Percentiles rank a stretch among this genome's conserved stretches.
Evolutionary conservation across 2,113 vertebrate species (phyloP).

Genomic region (Lagopus muta): DNA sequence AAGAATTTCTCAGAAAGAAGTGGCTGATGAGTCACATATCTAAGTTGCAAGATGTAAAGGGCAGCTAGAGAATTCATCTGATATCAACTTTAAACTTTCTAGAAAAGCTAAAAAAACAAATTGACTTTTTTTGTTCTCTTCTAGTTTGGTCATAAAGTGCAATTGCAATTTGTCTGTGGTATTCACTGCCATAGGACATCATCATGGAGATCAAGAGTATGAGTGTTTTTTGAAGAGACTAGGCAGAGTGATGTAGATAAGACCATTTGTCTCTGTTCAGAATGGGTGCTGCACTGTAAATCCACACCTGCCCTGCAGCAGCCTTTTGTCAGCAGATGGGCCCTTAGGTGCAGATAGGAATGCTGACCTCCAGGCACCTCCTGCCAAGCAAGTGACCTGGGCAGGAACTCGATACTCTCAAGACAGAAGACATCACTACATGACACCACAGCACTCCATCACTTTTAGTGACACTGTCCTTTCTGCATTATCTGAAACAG

Average conservation of each 20-base stretch:
- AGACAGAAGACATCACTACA: accelerated
- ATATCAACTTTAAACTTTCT: background rate
- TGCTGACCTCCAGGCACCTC: background rate
- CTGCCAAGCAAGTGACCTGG: background rate
- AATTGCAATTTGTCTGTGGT: background rate
- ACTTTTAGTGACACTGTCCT: background rate
- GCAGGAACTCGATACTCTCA: background rate
- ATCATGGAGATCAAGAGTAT: background rate
- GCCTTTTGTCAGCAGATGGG: background rate
- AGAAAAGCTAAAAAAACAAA: background rate
- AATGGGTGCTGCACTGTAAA: background rate
- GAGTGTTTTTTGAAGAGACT: background rate
- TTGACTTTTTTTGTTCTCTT: accelerated
- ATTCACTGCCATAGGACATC: background rate
- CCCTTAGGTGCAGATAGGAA: background rate
- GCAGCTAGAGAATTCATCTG: background rate
- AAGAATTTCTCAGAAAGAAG: background rate
- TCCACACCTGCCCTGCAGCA: accelerated
- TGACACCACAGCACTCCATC: accelerated
- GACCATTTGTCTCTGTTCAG: background rate
- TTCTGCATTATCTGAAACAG: accelerated
- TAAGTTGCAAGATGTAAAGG: accelerated
- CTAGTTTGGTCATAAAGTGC: background rate
- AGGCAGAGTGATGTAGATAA: background rate
- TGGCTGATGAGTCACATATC: background rate